Evolutionary conservation across 2,797 vertebrate genomes (phyloP).

Genomic region (Strix occidentalis): DNA sequence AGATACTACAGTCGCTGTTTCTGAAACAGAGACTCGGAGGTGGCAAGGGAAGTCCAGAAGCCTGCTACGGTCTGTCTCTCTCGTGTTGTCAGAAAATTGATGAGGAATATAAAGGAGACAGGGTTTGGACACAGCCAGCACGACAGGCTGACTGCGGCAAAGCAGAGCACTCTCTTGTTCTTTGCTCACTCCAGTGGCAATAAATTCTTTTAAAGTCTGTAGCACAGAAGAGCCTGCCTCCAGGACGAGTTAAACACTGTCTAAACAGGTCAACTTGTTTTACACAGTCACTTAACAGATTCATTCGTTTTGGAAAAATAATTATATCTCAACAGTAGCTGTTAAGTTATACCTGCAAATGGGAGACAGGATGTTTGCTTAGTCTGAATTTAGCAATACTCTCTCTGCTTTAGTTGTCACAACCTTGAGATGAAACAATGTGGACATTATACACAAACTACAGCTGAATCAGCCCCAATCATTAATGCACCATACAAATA

Average conservation of each 20-base stretch:
- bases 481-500: slow-evolving; percentile 23
- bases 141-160: background rate
- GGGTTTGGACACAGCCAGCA: background rate
- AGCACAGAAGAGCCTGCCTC: background rate
- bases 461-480: slow-evolving; percentile 50
- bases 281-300: slow-evolving; percentile 5
- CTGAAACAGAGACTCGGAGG: background rate
- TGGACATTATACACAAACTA: slow-evolving; percentile 4
- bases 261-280: background rate
- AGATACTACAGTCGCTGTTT: background rate
- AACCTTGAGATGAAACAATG: slow-evolving; percentile 28
- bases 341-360: slow-evolving; percentile 29
- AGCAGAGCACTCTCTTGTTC: background rate
- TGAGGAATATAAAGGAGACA: background rate
- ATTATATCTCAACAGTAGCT: slow-evolving; percentile 22
- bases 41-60: background rate
- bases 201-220: background rate
- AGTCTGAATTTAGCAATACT: slow-evolving; percentile 8
- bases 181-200: background rate
- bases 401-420: slow-evolving; percentile 42
- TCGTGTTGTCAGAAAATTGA: background rate
- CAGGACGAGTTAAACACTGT: background rate
- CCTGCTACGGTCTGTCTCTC: background rate
- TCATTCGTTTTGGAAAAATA: background rate
- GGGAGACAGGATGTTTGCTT: slow-evolving; percentile 1